Conservation (phyloP, 2,113 vertebrate genomes). For the Zosterops japonicus region DNA sequence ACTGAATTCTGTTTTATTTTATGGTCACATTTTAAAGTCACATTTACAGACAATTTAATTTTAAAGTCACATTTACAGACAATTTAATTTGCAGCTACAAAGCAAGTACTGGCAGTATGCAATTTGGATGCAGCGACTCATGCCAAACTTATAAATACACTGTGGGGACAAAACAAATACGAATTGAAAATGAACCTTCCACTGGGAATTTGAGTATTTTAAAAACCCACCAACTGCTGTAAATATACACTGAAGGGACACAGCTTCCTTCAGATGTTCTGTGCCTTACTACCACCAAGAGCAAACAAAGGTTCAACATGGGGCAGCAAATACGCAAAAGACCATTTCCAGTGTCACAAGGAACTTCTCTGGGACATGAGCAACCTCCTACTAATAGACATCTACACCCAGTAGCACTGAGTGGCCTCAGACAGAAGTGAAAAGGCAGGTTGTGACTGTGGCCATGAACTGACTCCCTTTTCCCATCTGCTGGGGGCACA, state of each 20-base stretch:
- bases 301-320: not conserved
- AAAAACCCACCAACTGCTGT: not conserved
- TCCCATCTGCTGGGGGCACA: not conserved
- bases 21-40: not conserved
- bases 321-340: not conserved
- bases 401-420: not conserved
- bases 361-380: not conserved
- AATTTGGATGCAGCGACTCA: not conserved
- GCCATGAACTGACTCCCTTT: not conserved
- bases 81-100: not conserved
- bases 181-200: slow-evolving; percentile 16
- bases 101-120: not conserved
- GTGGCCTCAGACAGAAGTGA: not conserved
- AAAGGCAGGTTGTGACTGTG: not conserved
- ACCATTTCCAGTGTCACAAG: not conserved
- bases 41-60: not conserved
- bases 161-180: not conserved
- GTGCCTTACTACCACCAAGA: not conserved
- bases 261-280: not conserved
- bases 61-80: not conserved
- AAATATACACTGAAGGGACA: not conserved
- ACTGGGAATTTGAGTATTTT: slow-evolving; percentile 3
- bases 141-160: slow-evolving; percentile 22
- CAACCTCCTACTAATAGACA: not conserved
- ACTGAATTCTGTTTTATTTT: not conserved